Evolutionary conservation across 2,113 vertebrate species (phyloP).

Genomic region (Pseudonaja textilis): DNA sequence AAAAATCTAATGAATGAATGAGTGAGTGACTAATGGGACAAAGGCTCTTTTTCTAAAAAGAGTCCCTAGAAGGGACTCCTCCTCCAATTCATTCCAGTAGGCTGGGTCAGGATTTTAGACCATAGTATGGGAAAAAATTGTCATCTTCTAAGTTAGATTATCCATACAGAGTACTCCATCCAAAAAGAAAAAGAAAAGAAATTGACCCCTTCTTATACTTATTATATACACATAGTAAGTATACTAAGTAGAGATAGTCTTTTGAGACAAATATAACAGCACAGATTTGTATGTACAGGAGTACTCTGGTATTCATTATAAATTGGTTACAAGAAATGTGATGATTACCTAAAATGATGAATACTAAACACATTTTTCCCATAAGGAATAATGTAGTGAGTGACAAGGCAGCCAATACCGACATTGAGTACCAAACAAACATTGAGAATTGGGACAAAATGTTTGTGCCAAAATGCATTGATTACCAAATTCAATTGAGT

Average conservation of each 20-base stretch:
- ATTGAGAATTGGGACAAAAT: neutral
- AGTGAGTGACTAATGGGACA: neutral
- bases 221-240: neutral
- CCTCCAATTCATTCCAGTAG: neutral
- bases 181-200: neutral
- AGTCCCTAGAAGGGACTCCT: neutral
- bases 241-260: neutral
- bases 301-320: neutral
- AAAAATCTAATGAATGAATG: neutral
- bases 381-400: neutral
- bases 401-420: neutral
- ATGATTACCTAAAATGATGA: neutral
- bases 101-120: neutral
- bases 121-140: neutral
- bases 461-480: neutral
- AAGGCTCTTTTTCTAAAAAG: neutral
- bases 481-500: neutral
- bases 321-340: neutral
- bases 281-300: neutral
- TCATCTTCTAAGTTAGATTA: neutral
- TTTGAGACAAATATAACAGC: neutral
- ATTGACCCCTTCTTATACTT: neutral
- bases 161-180: neutral
- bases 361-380: neutral
- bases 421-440: neutral